Percentiles rank a stretch among this genome's conserved stretches.
Conservation (phyloP, 2,113 vertebrate genomes). For the Oriolus oriolus region DNA sequence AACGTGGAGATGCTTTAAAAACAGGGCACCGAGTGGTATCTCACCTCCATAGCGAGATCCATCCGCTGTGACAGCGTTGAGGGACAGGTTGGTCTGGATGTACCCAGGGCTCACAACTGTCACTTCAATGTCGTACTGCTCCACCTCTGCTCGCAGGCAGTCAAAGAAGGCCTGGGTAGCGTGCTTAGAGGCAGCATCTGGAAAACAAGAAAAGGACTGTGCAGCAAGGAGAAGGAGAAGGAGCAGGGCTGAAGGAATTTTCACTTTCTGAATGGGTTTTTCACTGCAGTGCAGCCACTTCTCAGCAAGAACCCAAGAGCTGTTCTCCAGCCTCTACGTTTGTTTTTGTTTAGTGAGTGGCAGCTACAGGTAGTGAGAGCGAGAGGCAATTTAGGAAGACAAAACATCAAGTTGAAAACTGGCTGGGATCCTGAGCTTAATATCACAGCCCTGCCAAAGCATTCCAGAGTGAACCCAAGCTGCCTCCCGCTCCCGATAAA, state of each 20-base stretch:
- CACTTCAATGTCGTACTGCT: slow-evolving; percentile 79
- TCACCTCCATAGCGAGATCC: slow-evolving; percentile 90
- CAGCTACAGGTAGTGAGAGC: slow-evolving; percentile 17
- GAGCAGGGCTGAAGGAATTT: not conserved
- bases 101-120: slow-evolving; percentile 90
- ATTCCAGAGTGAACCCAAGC: not conserved
- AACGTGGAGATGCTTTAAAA: not conserved
- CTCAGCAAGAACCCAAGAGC: not conserved
- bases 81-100: slow-evolving; percentile 89
- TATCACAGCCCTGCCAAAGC: not conserved
- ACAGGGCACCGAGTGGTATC: not conserved
- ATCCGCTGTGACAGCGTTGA: slow-evolving; percentile 86
- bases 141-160: slow-evolving; percentile 89
- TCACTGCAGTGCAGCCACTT: not conserved
- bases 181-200: slow-evolving; percentile 94
- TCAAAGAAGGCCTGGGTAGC: slow-evolving; percentile 97
- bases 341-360: not conserved
- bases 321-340: not conserved
- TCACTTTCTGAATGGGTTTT: not conserved
- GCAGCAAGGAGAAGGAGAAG: not conserved
- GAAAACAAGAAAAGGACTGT: not conserved
- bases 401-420: not conserved
- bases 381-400: not conserved
- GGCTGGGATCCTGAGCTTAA: not conserved
- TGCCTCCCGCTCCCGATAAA: not conserved